phyloP scores from a whole-genome alignment of 2,888 invertebrate genomes.

The Cyaniris semiargus region DNA sequence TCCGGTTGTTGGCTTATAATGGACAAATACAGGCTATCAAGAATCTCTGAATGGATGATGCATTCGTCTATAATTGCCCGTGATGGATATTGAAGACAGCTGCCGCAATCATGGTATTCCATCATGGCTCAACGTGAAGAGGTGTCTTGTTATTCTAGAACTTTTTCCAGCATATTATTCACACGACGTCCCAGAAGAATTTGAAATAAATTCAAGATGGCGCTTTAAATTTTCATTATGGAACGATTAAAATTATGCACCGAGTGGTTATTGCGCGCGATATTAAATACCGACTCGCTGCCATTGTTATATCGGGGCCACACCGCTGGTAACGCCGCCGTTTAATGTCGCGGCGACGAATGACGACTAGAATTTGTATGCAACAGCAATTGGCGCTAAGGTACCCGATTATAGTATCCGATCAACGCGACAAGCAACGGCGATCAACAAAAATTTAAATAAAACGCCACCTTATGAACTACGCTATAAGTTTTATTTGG shows the following conservation, averaged over 20 bases:
- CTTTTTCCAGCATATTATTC: not conserved
- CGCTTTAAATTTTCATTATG: conserved; percentile 9
- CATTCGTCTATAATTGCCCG: too few species aligned
- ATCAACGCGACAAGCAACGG: too few species aligned
- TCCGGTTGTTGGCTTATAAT: too few species aligned
- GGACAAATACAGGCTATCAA: too few species aligned
- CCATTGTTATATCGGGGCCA: not conserved
- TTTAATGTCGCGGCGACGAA: not conserved
- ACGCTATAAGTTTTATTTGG: too few species aligned
- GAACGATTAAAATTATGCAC: conserved; percentile 21
- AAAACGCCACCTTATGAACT: too few species aligned
- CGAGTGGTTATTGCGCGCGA: conserved; percentile 18
- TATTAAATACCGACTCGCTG: conserved; percentile 10
- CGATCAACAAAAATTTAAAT: too few species aligned
- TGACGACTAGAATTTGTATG: not conserved
- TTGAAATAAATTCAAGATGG: conserved; percentile 12
- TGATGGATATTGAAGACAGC: too few species aligned
- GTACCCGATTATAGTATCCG: too few species aligned
- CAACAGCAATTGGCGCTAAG: not conserved
- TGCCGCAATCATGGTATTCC: not conserved
- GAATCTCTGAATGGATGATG: too few species aligned
- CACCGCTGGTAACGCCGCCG: not conserved
- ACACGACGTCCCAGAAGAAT: not conserved
- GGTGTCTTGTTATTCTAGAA: not conserved
- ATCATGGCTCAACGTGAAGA: not conserved